Evolutionary conservation across 2,113 vertebrate species (phyloP).

Genomic region (Pagrus major): DNA sequence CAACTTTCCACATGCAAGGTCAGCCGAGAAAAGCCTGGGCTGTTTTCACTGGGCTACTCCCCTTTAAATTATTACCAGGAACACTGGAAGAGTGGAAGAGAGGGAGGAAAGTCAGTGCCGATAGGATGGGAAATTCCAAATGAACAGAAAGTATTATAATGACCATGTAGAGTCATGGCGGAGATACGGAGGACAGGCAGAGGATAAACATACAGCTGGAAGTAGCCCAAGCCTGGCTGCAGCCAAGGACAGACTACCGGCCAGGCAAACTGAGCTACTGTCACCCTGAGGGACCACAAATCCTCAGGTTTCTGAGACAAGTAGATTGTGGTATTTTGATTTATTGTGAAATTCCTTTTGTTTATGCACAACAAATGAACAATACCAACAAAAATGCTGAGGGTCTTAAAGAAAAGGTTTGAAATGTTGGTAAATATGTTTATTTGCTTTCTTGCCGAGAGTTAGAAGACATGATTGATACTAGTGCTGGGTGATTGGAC

Average conservation of each 20-base stretch:
- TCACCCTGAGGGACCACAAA: neutral
- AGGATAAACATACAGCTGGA: constrained; percentile 23
- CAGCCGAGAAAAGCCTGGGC: constrained; percentile 5
- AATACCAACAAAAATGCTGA: neutral
- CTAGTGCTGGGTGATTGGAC: no score
- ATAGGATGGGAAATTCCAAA: neutral
- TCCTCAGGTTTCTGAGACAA: neutral
- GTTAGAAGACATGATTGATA: no score
- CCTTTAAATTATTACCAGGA: constrained; percentile 54
- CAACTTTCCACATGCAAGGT: constrained; percentile 53
- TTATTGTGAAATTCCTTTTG: neutral
- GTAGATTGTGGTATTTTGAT: neutral
- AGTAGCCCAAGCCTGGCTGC: neutral
- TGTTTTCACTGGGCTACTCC: constrained; percentile 34
- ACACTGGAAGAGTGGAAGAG: constrained; percentile 11
- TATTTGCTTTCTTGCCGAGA: no score
- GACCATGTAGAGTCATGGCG: neutral
- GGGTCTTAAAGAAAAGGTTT: no score
- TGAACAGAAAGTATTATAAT: neutral
- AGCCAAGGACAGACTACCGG: neutral
- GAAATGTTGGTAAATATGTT: no score
- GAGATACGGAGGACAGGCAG: constrained; percentile 8
- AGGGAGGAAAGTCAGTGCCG: neutral
- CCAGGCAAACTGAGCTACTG: no score
- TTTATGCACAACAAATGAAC: neutral